Percentiles rank a stretch among this genome's conserved stretches.
Conservation (phyloP, 1,140 invertebrate species). For the Tetramorium simillimum region DNA sequence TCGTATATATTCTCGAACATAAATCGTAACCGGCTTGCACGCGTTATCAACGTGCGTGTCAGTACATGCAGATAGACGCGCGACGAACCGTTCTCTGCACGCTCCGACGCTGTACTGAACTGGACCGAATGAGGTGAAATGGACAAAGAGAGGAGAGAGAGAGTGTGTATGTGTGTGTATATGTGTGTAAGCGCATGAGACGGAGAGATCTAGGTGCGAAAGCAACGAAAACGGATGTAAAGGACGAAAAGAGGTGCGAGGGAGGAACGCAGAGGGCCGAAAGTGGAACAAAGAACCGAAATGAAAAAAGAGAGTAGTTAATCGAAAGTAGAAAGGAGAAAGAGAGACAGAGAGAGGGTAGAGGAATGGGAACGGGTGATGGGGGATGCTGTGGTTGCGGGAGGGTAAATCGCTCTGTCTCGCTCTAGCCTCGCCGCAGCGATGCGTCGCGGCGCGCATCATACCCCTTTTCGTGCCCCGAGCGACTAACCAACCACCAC, state of each 20-base stretch:
- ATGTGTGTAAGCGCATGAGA: neutral
- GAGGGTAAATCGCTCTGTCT: constrained; percentile 70
- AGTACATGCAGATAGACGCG: constrained; percentile 21
- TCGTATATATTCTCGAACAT: neutral
- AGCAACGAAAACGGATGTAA: constrained; percentile 50
- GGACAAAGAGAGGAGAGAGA: constrained; percentile 38
- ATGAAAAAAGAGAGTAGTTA: constrained; percentile 4
- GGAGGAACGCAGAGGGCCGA: neutral
- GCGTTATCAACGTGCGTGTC: constrained; percentile 50
- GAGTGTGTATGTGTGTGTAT: neutral
- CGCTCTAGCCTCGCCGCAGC: constrained; percentile 77
- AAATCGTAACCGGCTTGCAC: constrained; percentile 10
- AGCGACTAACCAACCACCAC: constrained; percentile 57
- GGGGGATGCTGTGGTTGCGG: constrained; percentile 81
- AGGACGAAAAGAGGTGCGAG: constrained; percentile 34
- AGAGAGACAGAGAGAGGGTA: constrained; percentile 21
- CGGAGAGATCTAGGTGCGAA: constrained; percentile 19
- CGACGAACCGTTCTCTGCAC: constrained; percentile 65
- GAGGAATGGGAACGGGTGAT: constrained; percentile 29
- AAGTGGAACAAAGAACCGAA: neutral
- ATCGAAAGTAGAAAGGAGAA: neutral
- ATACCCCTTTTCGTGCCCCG: constrained; percentile 69
- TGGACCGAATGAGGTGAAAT: constrained; percentile 70
- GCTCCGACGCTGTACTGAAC: constrained; percentile 71
- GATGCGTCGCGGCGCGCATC: constrained; percentile 78